A percentile compares a stretch with the other conserved stretches of the same genome.
These are phyloP conservation scores for Drosophila tripunctata DNA, from an alignment of 2,888 invertebrate species.

Conservation along the genomic window DNA sequence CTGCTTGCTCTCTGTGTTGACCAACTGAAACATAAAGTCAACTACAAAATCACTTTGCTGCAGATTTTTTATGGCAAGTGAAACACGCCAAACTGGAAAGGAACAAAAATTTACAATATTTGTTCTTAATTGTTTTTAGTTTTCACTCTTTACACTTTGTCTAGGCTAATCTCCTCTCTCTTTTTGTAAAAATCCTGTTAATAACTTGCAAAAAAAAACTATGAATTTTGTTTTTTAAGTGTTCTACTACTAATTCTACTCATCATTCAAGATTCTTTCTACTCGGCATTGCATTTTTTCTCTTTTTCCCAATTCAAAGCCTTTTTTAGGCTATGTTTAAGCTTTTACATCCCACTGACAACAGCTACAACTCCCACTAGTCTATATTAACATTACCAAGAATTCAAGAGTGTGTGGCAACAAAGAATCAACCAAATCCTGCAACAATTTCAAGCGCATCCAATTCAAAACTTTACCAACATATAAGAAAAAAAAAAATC, in stretches of 20 bases:
- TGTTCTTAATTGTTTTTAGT: constrained; percentile 52
- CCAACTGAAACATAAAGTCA: constrained; percentile 59
- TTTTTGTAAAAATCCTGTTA: too few relatives aligned
- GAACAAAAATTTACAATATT: too few relatives aligned
- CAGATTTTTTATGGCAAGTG: constrained; percentile 59
- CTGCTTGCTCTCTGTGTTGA: not conserved
- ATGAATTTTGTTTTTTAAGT: too few relatives aligned
- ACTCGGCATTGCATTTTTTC: too few relatives aligned
- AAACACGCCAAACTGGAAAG: constrained; percentile 29
- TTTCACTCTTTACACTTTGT: too few relatives aligned
- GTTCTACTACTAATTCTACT: too few relatives aligned
- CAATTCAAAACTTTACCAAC: constrained; percentile 63
- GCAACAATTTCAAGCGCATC: constrained; percentile 54
- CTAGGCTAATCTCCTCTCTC: too few relatives aligned
- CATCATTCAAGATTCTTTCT: too few relatives aligned
- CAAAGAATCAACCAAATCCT: constrained; percentile 31
- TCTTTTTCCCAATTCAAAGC: not conserved
- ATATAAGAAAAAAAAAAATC: constrained; percentile 23
- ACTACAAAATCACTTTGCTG: constrained; percentile 63
- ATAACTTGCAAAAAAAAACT: too few relatives aligned
- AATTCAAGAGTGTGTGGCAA: constrained; percentile 18
- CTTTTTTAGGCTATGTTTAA: constrained; percentile 10
- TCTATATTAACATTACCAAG: constrained; percentile 35
- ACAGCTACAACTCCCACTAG: constrained; percentile 12
- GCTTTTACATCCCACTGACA: not conserved